These are phyloP conservation scores for Eidolon helvum DNA, from an alignment of 2,113 vertebrate genomes.

Conservation along the genomic window DNA sequence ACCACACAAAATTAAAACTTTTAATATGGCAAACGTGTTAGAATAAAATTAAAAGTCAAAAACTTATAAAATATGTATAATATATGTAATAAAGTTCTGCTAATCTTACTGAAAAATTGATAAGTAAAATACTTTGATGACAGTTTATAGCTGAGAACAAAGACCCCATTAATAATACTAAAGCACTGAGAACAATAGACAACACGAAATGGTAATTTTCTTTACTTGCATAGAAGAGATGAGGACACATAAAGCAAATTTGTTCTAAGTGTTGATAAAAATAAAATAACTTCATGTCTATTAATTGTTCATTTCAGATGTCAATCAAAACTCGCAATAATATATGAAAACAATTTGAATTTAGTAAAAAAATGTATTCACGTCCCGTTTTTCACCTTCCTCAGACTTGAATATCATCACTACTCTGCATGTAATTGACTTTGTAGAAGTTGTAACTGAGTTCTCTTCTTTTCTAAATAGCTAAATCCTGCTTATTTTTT, in stretches of 20 bases:
- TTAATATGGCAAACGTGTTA: background rate
- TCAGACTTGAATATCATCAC: background rate
- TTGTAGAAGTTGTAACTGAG: background rate
- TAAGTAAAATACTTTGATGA: background rate
- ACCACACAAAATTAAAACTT: background rate
- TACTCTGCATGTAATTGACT: background rate
- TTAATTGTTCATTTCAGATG: background rate
- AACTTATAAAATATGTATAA: background rate
- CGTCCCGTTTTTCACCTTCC: background rate
- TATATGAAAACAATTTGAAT: background rate
- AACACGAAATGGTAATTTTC: background rate
- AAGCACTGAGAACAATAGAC: background rate
- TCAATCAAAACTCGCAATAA: background rate
- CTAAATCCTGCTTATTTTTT: background rate
- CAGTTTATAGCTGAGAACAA: background rate
- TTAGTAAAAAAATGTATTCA: background rate
- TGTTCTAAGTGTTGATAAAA: background rate
- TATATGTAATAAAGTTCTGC: background rate
- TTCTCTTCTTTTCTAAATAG: background rate
- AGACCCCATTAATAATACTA: background rate
- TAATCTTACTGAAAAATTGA: background rate
- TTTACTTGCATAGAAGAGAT: background rate
- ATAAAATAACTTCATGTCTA: background rate
- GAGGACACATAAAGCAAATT: background rate
- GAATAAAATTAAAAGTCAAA: background rate